Conservation (phyloP, 2,888 invertebrate species). For the Lasioglossum lativentre region DNA sequence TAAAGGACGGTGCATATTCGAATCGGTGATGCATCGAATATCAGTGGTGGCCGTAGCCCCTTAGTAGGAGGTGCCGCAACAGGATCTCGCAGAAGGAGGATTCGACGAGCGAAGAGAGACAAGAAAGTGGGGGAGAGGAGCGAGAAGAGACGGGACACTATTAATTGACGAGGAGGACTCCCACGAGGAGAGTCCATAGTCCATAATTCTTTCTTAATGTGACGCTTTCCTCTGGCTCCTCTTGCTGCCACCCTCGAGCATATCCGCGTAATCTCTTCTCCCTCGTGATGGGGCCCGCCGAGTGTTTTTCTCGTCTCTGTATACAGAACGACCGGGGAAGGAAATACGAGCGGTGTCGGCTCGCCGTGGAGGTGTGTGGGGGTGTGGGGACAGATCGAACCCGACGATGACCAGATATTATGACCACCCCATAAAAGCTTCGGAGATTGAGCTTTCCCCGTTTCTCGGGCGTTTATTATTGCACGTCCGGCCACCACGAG, state of each 20-base stretch:
- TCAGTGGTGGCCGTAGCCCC: neutral
- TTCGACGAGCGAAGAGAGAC: neutral
- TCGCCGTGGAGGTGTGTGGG: neutral
- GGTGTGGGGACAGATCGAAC: constrained; percentile 38
- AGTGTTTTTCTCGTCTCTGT: constrained; percentile 72
- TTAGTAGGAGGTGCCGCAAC: neutral
- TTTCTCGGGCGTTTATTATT: constrained; percentile 78
- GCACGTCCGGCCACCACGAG: constrained; percentile 69
- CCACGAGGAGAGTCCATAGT: constrained; percentile 69
- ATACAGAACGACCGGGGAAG: constrained; percentile 1
- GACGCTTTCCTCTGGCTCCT: constrained; percentile 73
- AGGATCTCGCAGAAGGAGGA: neutral
- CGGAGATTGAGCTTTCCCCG: constrained; percentile 79
- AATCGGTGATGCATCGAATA: neutral
- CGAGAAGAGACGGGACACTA: constrained; percentile 73
- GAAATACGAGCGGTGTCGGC: constrained; percentile 3
- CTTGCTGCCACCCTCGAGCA: constrained; percentile 56
- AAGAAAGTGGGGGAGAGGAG: constrained; percentile 18
- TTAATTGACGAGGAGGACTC: constrained; percentile 81
- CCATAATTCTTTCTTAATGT: constrained; percentile 83
- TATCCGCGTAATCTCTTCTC: constrained; percentile 79
- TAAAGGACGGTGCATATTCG: neutral
- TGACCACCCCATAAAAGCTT: constrained; percentile 79
- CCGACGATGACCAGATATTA: constrained; percentile 78
- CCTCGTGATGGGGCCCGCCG: constrained; percentile 47